These are phyloP conservation scores for Aphaenogaster floridana DNA, from an alignment of 1,140 invertebrate species.

Conservation along the genomic window DNA sequence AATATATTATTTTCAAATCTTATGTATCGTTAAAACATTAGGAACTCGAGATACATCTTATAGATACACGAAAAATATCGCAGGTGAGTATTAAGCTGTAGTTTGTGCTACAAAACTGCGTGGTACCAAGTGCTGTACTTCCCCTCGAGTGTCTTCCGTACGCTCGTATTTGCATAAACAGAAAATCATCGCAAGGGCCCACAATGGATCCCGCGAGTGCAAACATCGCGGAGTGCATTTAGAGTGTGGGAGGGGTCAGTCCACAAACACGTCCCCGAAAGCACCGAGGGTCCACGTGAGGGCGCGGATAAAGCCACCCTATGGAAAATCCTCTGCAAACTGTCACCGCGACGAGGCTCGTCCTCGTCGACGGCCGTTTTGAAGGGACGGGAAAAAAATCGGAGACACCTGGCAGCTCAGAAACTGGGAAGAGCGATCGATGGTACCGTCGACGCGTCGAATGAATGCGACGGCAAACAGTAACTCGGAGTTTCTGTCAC, in stretches of 20 bases:
- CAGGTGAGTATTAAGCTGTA: slow-evolving; percentile 37
- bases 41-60: not conserved
- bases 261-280: slow-evolving; percentile 59
- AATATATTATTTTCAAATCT: not conserved
- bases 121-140: not conserved
- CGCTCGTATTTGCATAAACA: slow-evolving; percentile 70
- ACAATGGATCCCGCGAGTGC: slow-evolving; percentile 63
- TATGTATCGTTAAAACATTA: not conserved
- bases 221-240: slow-evolving; percentile 71
- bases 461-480: slow-evolving; percentile 20
- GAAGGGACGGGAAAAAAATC: slow-evolving; percentile 16
- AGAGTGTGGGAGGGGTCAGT: slow-evolving; percentile 50
- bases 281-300: slow-evolving; percentile 34
- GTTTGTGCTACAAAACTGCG: slow-evolving; percentile 15
- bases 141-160: slow-evolving; percentile 32
- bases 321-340: slow-evolving; percentile 73
- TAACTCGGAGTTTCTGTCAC: slow-evolving; percentile 7
- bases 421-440: slow-evolving; percentile 32
- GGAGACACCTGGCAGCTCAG: slow-evolving; percentile 48
- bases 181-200: slow-evolving; percentile 72
- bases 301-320: slow-evolving; percentile 62
- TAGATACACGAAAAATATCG: not conserved
- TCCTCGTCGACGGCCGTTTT: slow-evolving; percentile 29
- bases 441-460: not conserved
- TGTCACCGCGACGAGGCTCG: slow-evolving; percentile 44